Conservation (phyloP, 2,888 invertebrate genomes). For the Zeuzera pyrina region DNA sequence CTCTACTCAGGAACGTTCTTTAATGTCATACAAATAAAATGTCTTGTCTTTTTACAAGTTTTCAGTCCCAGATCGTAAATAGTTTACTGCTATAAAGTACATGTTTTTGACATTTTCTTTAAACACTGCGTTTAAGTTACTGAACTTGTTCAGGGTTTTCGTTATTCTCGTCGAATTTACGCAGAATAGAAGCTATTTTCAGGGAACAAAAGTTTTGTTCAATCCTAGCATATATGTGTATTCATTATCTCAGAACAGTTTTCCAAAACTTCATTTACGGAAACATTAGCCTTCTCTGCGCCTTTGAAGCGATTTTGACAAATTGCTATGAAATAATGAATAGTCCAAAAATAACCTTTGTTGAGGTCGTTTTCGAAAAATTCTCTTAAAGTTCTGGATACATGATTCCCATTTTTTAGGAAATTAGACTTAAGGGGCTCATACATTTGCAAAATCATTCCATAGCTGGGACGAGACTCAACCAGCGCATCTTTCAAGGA, state of each 20-base stretch:
- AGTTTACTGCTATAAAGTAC: conserved; percentile 10
- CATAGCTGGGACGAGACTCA: conserved; percentile 5
- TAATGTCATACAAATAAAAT: conserved; percentile 9
- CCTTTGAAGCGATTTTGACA: conserved; percentile 4
- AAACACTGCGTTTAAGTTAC: conserved; percentile 4
- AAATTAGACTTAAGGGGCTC: conserved; percentile 7
- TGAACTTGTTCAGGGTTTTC: too few species aligned
- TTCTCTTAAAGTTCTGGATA: conserved; percentile 7
- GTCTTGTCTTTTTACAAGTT: conserved; percentile 10
- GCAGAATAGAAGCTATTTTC: conserved; percentile 7
- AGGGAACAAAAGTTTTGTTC: conserved; percentile 8
- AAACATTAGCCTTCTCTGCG: conserved; percentile 6
- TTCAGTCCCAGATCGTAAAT: conserved; percentile 12
- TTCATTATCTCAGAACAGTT: conserved; percentile 9
- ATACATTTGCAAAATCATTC: conserved; percentile 6
- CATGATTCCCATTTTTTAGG: conserved; percentile 6
- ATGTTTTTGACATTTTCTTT: conserved; percentile 10
- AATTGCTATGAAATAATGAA: conserved; percentile 2
- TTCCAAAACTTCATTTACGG: conserved; percentile 8
- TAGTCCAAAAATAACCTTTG: conserved; percentile 4
- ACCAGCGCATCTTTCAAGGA: conserved; percentile 8
- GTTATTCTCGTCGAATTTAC: conserved; percentile 7
- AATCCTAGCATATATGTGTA: conserved; percentile 7
- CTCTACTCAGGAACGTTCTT: conserved; percentile 9
- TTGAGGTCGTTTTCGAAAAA: conserved; percentile 9